phyloP scores from a whole-genome alignment of 2,888 invertebrate species.

The Lomographa bimaculata region DNA sequence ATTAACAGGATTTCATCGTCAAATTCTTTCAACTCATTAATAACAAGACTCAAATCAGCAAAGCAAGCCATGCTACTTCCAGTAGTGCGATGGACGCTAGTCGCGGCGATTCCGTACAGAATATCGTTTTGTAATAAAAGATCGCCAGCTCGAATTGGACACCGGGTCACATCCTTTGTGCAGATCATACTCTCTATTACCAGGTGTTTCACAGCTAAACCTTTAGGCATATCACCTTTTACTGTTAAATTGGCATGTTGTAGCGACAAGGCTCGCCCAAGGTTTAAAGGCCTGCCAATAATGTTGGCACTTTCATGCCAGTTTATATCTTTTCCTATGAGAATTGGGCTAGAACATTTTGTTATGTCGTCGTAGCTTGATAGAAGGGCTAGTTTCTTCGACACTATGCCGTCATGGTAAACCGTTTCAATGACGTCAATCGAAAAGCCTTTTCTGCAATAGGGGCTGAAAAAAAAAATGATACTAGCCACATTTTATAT shows the following conservation, averaged over 20 bases:
- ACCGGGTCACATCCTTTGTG: constrained; percentile 51
- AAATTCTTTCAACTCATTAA: constrained; percentile 44
- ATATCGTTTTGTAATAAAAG: constrained; percentile 55
- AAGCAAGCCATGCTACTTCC: constrained; percentile 55
- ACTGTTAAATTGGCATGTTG: constrained; percentile 48
- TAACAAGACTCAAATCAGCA: constrained; percentile 48
- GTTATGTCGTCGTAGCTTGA: constrained; percentile 53
- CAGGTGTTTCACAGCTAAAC: constrained; percentile 31
- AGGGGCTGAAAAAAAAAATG: constrained; percentile 52
- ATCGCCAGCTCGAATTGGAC: constrained; percentile 66
- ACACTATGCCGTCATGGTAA: constrained; percentile 51
- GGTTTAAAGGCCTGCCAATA: constrained; percentile 56
- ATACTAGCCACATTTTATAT: too few relatives aligned
- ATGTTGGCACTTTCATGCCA: constrained; percentile 42
- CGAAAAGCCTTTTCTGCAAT: constrained; percentile 67
- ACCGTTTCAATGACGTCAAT: constrained; percentile 53
- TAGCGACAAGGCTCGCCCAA: constrained; percentile 53
- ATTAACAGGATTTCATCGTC: constrained; percentile 37
- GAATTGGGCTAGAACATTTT: constrained; percentile 50
- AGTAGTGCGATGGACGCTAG: constrained; percentile 45
- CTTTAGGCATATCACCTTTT: constrained; percentile 18
- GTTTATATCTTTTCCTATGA: constrained; percentile 44
- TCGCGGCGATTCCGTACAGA: constrained; percentile 60
- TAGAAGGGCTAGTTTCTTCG: constrained; percentile 57
- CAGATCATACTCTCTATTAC: constrained; percentile 52